Conservation (phyloP, 2,113 vertebrate genomes). For the Setophaga kirtlandii region DNA sequence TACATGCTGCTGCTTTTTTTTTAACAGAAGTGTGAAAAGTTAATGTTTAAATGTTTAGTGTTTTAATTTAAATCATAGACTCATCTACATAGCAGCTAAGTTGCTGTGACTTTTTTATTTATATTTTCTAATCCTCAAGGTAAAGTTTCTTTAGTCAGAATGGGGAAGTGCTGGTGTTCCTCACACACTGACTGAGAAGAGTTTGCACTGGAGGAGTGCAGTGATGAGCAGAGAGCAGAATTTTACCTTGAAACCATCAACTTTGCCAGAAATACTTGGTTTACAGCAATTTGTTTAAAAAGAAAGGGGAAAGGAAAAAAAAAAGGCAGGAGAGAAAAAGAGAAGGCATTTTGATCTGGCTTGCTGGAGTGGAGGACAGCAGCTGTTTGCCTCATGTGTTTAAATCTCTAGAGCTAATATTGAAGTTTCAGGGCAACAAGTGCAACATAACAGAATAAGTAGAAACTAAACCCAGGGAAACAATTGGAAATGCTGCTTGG, state of each 20-base stretch:
- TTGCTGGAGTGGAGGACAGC: slow-evolving; percentile 3
- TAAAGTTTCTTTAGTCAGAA: background rate
- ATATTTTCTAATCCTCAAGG: background rate
- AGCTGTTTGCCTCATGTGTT: slow-evolving; percentile 67
- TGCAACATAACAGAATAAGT: slow-evolving; percentile 15
- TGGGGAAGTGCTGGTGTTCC: background rate
- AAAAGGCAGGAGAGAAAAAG: background rate
- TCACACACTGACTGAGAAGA: background rate
- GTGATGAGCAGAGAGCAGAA: background rate
- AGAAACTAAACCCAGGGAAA: slow-evolving; percentile 40
- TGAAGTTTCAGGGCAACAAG: slow-evolving; percentile 64
- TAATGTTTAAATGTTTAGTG: slow-evolving; percentile 29
- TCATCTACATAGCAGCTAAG: background rate
- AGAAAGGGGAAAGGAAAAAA: background rate
- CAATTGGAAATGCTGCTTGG: background rate
- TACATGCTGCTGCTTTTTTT: background rate
- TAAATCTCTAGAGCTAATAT: slow-evolving; percentile 59
- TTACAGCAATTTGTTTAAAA: background rate
- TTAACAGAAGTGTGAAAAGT: background rate
- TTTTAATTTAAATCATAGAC: background rate
- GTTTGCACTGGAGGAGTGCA: background rate
- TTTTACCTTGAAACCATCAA: background rate
- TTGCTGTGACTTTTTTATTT: background rate
- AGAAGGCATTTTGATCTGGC: slow-evolving; percentile 33
- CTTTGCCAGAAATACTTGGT: slow-evolving; percentile 21